Evolutionary conservation across 2,888 invertebrate species (phyloP).

Genomic region (Amorpha juglandis): DNA sequence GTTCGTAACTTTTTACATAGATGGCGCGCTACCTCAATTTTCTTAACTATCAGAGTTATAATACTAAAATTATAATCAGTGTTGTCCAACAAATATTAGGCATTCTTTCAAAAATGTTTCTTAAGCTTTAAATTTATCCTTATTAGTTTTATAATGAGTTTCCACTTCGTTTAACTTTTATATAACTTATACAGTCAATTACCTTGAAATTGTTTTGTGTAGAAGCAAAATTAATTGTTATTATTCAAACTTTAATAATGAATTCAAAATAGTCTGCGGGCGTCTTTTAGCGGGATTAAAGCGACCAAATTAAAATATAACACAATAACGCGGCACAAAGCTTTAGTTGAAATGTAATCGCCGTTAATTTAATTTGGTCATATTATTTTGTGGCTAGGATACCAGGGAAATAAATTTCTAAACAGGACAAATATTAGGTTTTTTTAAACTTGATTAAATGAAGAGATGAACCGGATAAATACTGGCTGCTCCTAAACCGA

Average conservation of each 20-base stretch:
- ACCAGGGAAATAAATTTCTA: neutral
- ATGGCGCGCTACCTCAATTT: neutral
- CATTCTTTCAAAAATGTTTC: neutral
- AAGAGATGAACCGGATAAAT: too few relatives aligned
- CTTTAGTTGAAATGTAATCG: constrained; percentile 33
- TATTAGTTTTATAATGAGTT: neutral
- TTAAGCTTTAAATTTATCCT: neutral
- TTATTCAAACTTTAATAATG: constrained; percentile 9
- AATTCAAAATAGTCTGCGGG: constrained; percentile 14
- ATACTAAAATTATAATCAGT: neutral
- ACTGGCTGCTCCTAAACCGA: too few relatives aligned
- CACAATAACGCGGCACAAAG: constrained; percentile 29
- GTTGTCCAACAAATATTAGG: neutral
- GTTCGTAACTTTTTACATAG: neutral
- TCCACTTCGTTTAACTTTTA: constrained; percentile 1
- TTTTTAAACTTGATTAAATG: too few relatives aligned
- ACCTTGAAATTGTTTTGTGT: constrained; percentile 7
- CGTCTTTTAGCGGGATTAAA: constrained; percentile 9
- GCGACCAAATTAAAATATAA: constrained; percentile 22
- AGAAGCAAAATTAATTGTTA: constrained; percentile 20
- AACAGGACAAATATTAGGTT: too few relatives aligned
- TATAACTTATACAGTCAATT: neutral
- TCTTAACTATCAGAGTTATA: neutral
- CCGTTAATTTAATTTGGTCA: constrained; percentile 37
- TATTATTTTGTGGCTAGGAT: constrained; percentile 37